Conservation (phyloP, 1,140 invertebrate species). For the Drosophila sucinea region DNA sequence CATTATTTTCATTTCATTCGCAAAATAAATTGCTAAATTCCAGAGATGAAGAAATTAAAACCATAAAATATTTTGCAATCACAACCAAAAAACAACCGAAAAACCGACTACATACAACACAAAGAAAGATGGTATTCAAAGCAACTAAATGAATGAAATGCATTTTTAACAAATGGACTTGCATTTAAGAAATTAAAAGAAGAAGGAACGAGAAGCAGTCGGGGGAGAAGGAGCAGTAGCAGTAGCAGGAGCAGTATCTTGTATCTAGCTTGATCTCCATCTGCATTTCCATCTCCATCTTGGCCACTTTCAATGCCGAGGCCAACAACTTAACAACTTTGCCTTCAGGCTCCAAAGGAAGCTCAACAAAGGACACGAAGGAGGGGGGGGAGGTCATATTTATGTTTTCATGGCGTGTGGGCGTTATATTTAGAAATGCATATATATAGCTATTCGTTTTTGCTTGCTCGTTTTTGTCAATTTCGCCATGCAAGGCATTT, state of each 20-base stretch:
- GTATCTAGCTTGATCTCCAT: constrained; percentile 20
- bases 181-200: constrained; percentile 52
- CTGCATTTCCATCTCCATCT: constrained; percentile 22
- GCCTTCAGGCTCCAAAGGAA: neutral
- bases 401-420: constrained; percentile 44
- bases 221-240: too few species aligned
- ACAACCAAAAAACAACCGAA: constrained; percentile 47
- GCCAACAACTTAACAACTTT: constrained; percentile 55
- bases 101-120: neutral
- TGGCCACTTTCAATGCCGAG: constrained; percentile 37
- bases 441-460: constrained; percentile 14
- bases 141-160: constrained; percentile 36
- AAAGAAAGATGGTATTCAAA: constrained; percentile 48
- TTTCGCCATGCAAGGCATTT: constrained; percentile 55
- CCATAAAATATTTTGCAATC: constrained; percentile 80
- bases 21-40: constrained; percentile 4
- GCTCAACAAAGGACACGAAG: neutral
- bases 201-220: neutral
- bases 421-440: constrained; percentile 17
- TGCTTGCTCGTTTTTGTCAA: constrained; percentile 41
- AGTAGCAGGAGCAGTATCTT: neutral
- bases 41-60: constrained; percentile 57
- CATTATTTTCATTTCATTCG: constrained; percentile 1
- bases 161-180: constrained; percentile 38
- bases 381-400: constrained; percentile 32